A percentile compares a stretch with the other conserved stretches of the same genome.
Conservation (phyloP, 2,888 invertebrate genomes). For the Oscheius onirici region DNA sequence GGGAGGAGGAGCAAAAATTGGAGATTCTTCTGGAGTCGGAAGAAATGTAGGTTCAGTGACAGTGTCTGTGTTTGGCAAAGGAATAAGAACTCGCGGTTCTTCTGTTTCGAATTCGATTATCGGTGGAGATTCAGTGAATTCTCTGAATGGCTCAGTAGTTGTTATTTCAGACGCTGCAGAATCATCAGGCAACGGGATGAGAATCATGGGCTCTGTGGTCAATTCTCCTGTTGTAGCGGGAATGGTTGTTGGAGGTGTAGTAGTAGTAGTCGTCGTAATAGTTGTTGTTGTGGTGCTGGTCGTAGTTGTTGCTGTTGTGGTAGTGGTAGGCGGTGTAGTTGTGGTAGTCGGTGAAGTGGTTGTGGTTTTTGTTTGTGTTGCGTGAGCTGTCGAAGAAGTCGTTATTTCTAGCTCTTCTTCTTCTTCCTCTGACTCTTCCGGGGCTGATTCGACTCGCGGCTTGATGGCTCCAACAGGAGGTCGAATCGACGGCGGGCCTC, state of each 20-base stretch:
- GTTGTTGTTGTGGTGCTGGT: neutral
- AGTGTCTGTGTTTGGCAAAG: neutral
- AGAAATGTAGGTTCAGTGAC: neutral
- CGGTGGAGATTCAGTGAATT: neutral
- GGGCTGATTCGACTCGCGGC: neutral
- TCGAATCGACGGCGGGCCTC: slow-evolving; percentile 18
- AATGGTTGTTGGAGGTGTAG: neutral
- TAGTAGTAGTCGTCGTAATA: neutral
- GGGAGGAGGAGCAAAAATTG: neutral
- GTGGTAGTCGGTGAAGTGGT: neutral
- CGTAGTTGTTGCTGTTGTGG: neutral
- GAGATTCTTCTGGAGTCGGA: neutral
- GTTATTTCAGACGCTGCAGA: neutral
- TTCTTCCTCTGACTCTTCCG: neutral
- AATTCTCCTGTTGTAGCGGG: neutral
- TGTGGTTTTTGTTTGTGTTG: neutral
- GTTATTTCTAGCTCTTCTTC: neutral
- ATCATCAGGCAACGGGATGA: neutral
- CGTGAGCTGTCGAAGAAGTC: neutral
- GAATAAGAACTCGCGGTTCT: slow-evolving; percentile 4
- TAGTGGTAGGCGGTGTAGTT: neutral
- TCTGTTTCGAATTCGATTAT: neutral
- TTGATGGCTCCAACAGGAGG: neutral
- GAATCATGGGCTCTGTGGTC: neutral
- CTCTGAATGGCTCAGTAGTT: neutral